A percentile compares a stretch with the other conserved stretches of the same genome.
Evolutionary conservation across 2,888 invertebrate genomes (phyloP).

Genomic region (Chydorus sphaericus): DNA sequence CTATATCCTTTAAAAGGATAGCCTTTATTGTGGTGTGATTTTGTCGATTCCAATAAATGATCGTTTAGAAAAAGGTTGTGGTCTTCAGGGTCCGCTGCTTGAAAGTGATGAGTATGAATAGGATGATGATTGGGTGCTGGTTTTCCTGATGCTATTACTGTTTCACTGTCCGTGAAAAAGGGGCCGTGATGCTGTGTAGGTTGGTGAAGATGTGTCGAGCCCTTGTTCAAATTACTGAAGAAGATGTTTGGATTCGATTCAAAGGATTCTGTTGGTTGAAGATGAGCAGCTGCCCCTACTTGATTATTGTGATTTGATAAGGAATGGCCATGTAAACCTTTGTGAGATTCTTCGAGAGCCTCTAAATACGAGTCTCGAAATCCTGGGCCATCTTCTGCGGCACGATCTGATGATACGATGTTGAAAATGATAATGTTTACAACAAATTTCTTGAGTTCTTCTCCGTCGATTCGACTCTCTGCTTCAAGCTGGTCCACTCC

Average conservation of each 20-base stretch:
- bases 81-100: too few relatives aligned
- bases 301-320: not conserved
- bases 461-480: too few relatives aligned
- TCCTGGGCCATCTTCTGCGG: not conserved
- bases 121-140: not conserved
- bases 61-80: too few relatives aligned
- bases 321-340: not conserved
- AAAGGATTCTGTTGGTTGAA: too few relatives aligned
- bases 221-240: too few relatives aligned
- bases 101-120: not conserved
- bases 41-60: too few relatives aligned
- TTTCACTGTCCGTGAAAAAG: not conserved
- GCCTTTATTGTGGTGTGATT: too few relatives aligned
- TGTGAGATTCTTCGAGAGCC: not conserved
- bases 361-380: not conserved
- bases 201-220: not conserved
- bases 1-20: too few relatives aligned
- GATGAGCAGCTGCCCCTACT: not conserved
- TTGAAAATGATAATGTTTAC: slow-evolving; percentile 1
- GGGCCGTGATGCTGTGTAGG: not conserved
- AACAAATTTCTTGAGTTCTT: too few relatives aligned
- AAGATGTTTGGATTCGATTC: too few relatives aligned
- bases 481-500: not conserved
- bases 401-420: not conserved
- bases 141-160: not conserved